These are phyloP conservation scores for Macrotus californicus DNA, from an alignment of 2,113 vertebrate species.

Conservation along the genomic window DNA sequence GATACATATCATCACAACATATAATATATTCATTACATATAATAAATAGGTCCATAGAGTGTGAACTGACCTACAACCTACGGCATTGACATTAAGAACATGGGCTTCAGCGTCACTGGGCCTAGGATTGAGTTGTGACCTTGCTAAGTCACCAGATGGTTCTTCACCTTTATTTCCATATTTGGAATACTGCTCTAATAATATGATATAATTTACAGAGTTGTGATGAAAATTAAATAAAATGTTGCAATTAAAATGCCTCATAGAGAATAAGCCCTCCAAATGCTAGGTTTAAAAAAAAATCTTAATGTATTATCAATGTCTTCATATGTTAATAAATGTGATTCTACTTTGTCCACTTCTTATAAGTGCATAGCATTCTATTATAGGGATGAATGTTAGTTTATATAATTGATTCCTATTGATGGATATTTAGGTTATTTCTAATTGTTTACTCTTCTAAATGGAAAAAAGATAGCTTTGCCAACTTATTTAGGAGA, in stretches of 20 bases:
- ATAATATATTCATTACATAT: background rate
- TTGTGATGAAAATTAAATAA: background rate
- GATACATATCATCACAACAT: background rate
- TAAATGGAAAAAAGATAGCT: background rate
- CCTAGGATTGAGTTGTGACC: background rate
- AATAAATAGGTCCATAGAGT: background rate
- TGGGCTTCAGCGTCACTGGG: background rate
- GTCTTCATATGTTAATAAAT: background rate
- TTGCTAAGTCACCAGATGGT: background rate
- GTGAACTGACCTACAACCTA: background rate
- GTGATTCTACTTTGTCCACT: background rate
- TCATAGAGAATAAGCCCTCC: background rate
- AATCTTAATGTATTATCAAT: background rate
- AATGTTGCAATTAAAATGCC: background rate
- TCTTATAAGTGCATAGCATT: background rate
- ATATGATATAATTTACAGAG: background rate
- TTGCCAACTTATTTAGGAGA: background rate
- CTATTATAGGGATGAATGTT: background rate
- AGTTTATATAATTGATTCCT: background rate
- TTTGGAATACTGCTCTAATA: background rate
- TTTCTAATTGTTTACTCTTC: background rate
- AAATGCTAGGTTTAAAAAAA: background rate
- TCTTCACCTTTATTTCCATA: background rate
- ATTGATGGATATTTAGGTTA: background rate
- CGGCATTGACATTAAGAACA: background rate